Evolutionary conservation across 30 jellyfish, hydroid and myxozoan species (phyloP).

Genomic region (Mastigias papua): DNA sequence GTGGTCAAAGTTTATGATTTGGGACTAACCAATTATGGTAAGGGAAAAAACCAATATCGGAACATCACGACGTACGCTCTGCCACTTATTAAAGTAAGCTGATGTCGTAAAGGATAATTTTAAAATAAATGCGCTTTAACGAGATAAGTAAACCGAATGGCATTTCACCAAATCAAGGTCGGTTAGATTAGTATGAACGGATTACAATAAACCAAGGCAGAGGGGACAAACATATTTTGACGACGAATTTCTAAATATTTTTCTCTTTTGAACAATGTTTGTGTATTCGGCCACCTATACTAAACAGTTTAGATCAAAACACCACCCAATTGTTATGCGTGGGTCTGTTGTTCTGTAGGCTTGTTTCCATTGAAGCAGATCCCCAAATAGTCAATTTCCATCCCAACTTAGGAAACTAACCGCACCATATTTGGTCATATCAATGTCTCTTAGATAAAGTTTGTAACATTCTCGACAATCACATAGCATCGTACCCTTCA

Average conservation of each 20-base stretch:
- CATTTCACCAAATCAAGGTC: slow-evolving; percentile 2
- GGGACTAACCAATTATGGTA: slow-evolving; percentile 45
- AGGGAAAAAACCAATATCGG: slow-evolving; percentile 5
- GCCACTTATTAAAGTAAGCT: slow-evolving; percentile 23
- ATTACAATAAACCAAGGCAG: slow-evolving; percentile 28
- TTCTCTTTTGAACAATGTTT: slow-evolving; percentile 22
- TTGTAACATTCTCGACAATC: not conserved
- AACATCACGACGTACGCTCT: slow-evolving; percentile 11
- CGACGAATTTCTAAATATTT: not conserved
- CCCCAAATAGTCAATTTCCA: not conserved
- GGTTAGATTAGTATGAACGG: slow-evolving; percentile 22
- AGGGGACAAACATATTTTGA: slow-evolving; percentile 51
- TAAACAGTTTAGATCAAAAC: slow-evolving; percentile 14
- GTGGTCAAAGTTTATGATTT: slow-evolving; percentile 17
- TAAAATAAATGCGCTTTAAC: slow-evolving; percentile 20
- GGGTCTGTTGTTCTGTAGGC: not conserved
- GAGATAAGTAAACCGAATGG: slow-evolving; percentile 27
- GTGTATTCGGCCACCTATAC: slow-evolving; percentile 35
- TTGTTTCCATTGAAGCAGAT: not conserved
- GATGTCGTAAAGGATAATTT: not conserved
- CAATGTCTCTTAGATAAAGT: not conserved
- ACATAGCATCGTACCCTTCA: not conserved
- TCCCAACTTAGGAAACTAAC: not conserved
- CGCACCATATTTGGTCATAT: not conserved
- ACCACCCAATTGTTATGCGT: not conserved